Conservation (phyloP, 2,113 vertebrate species). For the Tricholaema leucomelas region DNA sequence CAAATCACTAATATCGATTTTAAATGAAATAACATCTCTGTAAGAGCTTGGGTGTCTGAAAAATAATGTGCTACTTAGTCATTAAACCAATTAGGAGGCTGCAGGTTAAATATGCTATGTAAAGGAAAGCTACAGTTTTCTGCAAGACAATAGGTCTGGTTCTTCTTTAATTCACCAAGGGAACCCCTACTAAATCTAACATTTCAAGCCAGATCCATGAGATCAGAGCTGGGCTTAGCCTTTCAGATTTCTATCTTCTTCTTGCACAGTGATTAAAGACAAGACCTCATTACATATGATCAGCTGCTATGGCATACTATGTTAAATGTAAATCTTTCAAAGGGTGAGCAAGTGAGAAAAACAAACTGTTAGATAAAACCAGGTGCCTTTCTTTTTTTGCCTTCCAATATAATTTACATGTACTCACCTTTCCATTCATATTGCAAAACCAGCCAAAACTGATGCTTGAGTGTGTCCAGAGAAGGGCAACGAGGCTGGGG, state of each 20-base stretch:
- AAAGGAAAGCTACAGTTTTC: background rate
- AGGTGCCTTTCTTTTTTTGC: background rate
- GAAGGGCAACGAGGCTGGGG: too few relatives aligned
- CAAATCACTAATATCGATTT: slow-evolving; percentile 47
- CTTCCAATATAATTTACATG: background rate
- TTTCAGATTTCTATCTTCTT: background rate
- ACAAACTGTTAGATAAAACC: background rate
- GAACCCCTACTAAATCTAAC: background rate
- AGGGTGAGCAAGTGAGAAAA: slow-evolving; percentile 17
- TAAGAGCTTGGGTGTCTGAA: slow-evolving; percentile 35
- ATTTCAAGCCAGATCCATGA: background rate
- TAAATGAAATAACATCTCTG: slow-evolving; percentile 23
- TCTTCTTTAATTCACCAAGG: background rate
- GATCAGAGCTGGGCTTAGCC: background rate
- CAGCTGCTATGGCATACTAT: background rate
- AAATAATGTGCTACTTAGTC: slow-evolving; percentile 61
- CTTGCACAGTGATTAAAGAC: background rate
- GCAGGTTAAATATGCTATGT: background rate
- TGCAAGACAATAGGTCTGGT: background rate
- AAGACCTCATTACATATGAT: background rate
- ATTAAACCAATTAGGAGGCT: slow-evolving; percentile 27
- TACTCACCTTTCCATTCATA: background rate
- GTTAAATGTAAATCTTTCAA: background rate
- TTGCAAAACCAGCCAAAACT: slow-evolving; percentile 2
- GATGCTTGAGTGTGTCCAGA: too few relatives aligned